Conservation (phyloP, 1,140 invertebrate species). For the Pomacea maculata region DNA sequence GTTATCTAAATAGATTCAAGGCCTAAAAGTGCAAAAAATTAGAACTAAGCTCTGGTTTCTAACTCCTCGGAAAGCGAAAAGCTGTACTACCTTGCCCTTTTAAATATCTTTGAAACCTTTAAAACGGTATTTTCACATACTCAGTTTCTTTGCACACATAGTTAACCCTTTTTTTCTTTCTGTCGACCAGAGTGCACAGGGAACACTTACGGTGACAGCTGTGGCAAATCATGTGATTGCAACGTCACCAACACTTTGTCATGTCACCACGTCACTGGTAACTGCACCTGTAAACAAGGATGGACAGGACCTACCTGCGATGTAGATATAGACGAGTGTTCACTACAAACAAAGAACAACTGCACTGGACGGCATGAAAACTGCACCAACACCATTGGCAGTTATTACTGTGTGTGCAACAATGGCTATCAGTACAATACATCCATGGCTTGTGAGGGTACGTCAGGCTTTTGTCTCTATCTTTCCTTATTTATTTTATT, state of each 20-base stretch:
- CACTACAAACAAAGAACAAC: not conserved
- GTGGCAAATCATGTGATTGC: not conserved
- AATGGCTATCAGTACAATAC: not conserved
- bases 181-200: slow-evolving; percentile 1
- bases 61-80: too few relatives aligned
- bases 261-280: slow-evolving; percentile 18
- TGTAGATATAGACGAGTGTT: slow-evolving; percentile 17
- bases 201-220: slow-evolving; percentile 1
- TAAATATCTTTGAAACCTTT: too few relatives aligned
- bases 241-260: not conserved
- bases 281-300: not conserved
- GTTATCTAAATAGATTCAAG: too few relatives aligned
- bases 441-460: too few relatives aligned
- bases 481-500: too few relatives aligned
- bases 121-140: too few relatives aligned
- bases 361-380: not conserved
- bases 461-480: too few relatives aligned
- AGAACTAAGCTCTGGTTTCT: too few relatives aligned
- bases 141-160: too few relatives aligned
- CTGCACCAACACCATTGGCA: slow-evolving; percentile 12
- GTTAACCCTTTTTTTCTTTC: not conserved
- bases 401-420: slow-evolving; percentile 10
- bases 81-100: too few relatives aligned
- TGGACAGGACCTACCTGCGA: slow-evolving; percentile 15
- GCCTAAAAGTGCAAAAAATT: too few relatives aligned